Percentiles rank a stretch among this genome's conserved stretches.
These are phyloP conservation scores for Microcaecilia unicolor DNA, from an alignment of 2,797 vertebrate genomes.

Conservation along the genomic window DNA sequence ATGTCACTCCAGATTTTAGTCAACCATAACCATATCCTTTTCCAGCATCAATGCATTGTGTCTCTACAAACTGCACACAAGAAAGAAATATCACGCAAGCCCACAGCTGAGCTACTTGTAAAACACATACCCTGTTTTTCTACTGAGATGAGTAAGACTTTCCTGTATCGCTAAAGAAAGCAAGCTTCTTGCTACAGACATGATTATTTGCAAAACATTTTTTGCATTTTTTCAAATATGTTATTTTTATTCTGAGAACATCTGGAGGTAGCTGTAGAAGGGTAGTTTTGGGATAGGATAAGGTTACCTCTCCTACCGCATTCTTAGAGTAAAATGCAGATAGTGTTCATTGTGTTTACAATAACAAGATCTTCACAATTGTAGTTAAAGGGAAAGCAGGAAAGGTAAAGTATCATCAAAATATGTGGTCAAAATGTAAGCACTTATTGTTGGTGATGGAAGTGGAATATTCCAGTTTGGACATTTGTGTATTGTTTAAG, in stretches of 20 bases:
- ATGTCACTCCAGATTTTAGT: conserved; percentile 57
- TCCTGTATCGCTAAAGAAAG: conserved; percentile 45
- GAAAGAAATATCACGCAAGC: conserved; percentile 42
- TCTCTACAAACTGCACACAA: conserved; percentile 49
- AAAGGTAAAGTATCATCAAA: too few species aligned
- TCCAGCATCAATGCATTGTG: conserved; percentile 48
- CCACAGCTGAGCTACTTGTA: conserved; percentile 30
- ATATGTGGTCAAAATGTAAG: too few species aligned
- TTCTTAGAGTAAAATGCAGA: too few species aligned
- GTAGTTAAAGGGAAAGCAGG: too few species aligned
- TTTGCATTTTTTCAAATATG: conserved; percentile 21
- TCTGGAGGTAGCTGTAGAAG: too few species aligned
- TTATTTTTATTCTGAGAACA: conserved; percentile 15
- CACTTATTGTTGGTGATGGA: too few species aligned
- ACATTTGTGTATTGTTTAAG: too few species aligned
- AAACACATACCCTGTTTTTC: conserved; percentile 54
- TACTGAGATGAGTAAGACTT: conserved; percentile 62
- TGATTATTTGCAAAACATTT: conserved; percentile 1
- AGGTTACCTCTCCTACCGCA: too few species aligned
- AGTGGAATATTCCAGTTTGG: too few species aligned
- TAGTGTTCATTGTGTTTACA: too few species aligned
- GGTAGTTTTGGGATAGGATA: too few species aligned
- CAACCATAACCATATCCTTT: conserved; percentile 59
- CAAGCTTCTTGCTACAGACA: conserved; percentile 16
- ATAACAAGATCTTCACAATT: too few species aligned